Percentiles rank a stretch among this genome's conserved stretches.
Conservation (phyloP, 2,113 vertebrate genomes). For the Corythornis vintsioides region DNA sequence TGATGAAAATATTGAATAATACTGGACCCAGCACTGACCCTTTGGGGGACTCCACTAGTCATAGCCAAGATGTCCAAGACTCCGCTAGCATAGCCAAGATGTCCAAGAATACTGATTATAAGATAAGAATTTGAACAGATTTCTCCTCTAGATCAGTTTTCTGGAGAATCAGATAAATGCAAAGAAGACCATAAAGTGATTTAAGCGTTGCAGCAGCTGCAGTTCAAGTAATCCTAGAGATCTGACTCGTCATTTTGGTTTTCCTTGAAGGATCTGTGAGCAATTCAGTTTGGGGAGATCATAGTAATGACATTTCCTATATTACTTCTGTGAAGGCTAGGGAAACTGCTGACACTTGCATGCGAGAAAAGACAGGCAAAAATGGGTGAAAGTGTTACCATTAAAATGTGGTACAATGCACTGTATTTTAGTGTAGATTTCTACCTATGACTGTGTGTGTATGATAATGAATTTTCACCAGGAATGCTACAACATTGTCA, state of each 20-base stretch:
- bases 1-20: no score
- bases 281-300: not conserved
- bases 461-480: not conserved
- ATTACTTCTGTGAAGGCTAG: not conserved
- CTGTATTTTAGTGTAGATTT: not conserved
- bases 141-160: not conserved
- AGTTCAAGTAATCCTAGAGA: not conserved
- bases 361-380: not conserved
- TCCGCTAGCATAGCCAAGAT: not conserved
- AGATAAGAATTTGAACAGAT: not conserved
- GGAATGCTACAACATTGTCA: not conserved
- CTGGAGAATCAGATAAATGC: not conserved
- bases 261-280: not conserved
- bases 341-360: not conserved
- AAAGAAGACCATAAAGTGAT: not conserved
- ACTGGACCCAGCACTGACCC: no score
- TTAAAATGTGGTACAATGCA: not conserved
- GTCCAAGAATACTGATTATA: not conserved
- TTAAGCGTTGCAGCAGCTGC: not conserved
- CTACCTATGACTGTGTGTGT: not conserved
- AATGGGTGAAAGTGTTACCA: not conserved
- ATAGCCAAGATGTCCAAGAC: no score
- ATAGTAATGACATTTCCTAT: not conserved
- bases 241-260: not conserved
- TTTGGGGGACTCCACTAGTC: no score